Conservation (phyloP, 2,888 invertebrate genomes). For the Tridacna gigas region DNA sequence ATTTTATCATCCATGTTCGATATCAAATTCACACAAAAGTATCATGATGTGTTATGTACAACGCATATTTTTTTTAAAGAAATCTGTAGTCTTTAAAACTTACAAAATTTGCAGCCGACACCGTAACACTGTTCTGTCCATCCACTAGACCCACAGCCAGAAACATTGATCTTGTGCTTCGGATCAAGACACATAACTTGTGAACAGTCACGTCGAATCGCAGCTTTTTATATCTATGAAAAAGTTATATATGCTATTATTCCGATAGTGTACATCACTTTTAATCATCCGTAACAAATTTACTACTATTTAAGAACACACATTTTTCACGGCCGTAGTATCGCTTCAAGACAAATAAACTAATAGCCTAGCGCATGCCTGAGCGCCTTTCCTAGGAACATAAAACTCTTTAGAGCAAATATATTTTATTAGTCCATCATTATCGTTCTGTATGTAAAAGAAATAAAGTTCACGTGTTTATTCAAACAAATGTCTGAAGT, state of each 20-base stretch:
- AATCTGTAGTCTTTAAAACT: too few relatives aligned
- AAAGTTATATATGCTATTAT: slow-evolving; percentile 49
- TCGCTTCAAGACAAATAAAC: slow-evolving; percentile 62
- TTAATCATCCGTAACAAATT: slow-evolving; percentile 65
- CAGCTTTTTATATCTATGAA: slow-evolving; percentile 57
- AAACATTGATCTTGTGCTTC: background rate
- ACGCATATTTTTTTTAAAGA: too few relatives aligned
- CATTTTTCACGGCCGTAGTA: slow-evolving; percentile 60
- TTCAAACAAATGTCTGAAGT: slow-evolving; percentile 51
- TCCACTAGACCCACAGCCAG: background rate
- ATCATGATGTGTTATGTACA: too few relatives aligned
- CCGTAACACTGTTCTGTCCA: too few relatives aligned
- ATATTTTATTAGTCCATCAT: slow-evolving; percentile 59
- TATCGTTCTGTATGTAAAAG: slow-evolving; percentile 60
- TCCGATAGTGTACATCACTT: slow-evolving; percentile 63
- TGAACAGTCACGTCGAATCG: slow-evolving; percentile 1
- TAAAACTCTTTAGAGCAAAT: slow-evolving; percentile 62
- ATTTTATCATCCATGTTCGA: too few relatives aligned
- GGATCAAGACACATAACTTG: background rate
- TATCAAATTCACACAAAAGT: too few relatives aligned
- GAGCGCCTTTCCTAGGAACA: slow-evolving; percentile 51
- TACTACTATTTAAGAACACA: slow-evolving; percentile 64
- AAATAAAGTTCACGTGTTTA: slow-evolving; percentile 64
- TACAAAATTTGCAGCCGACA: too few relatives aligned
- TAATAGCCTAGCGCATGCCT: slow-evolving; percentile 61